These are phyloP conservation scores for Cassiopea xamachana DNA, from an alignment of 30 jellyfish, hydroid and myxozoan genomes.

Conservation along the genomic window DNA sequence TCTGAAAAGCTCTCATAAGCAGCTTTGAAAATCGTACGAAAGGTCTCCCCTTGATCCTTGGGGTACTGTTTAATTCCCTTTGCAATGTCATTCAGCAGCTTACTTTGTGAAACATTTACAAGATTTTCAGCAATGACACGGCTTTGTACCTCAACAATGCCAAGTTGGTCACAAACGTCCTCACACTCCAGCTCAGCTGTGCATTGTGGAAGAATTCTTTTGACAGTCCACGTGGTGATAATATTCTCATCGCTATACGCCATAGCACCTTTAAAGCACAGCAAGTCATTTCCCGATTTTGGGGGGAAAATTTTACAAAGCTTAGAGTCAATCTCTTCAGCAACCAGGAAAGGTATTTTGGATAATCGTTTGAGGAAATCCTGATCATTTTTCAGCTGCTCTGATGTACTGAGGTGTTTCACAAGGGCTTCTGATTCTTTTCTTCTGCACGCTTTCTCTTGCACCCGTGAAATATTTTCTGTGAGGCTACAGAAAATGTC, in stretches of 20 bases:
- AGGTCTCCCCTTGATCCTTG: neutral
- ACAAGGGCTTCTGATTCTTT: constrained; percentile 38
- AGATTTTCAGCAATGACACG: constrained; percentile 29
- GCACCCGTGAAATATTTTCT: constrained; percentile 13
- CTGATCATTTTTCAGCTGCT: neutral
- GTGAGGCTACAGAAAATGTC: constrained; percentile 51
- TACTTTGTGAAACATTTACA: constrained; percentile 17
- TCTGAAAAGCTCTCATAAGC: constrained; percentile 18
- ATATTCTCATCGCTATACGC: neutral
- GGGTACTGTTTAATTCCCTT: constrained; percentile 31
- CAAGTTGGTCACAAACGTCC: neutral
- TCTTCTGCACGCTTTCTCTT: neutral
- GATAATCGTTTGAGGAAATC: constrained; percentile 1
- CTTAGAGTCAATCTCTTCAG: neutral
- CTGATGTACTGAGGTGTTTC: neutral
- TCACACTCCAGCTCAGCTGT: neutral
- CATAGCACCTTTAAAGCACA: constrained; percentile 37
- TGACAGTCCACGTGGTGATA: constrained; percentile 33
- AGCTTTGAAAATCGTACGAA: constrained; percentile 1
- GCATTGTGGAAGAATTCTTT: constrained; percentile 36
- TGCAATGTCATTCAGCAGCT: neutral
- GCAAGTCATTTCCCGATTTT: neutral
- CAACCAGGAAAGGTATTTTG: constrained; percentile 36
- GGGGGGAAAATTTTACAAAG: neutral
- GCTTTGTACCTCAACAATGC: neutral